Evolutionary conservation across 1,140 invertebrate species (phyloP).

Genomic region (Zaprionus taronus): DNA sequence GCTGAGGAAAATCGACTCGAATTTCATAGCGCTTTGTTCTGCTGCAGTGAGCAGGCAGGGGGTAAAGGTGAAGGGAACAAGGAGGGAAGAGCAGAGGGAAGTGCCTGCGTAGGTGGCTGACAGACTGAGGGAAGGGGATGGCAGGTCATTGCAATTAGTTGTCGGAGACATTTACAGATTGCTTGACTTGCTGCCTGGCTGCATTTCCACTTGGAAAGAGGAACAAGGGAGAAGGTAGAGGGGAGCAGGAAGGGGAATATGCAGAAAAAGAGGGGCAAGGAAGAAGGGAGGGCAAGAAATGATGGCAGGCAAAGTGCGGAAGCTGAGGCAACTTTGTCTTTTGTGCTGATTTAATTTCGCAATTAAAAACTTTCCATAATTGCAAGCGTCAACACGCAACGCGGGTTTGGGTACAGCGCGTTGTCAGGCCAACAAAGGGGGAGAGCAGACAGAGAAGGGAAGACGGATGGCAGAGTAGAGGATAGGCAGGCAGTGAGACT

Average conservation of each 20-base stretch:
- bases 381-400: constrained; percentile 55
- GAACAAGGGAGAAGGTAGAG: constrained; percentile 18
- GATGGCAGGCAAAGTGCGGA: neutral
- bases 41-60: neutral
- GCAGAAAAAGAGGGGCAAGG: no score
- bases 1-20: constrained; percentile 35
- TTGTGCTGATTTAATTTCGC: constrained; percentile 71
- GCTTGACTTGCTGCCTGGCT: constrained; percentile 59
- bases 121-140: neutral
- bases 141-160: constrained; percentile 63
- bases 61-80: neutral
- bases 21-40: constrained; percentile 37
- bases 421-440: constrained; percentile 19
- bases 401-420: neutral
- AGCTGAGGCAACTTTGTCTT: constrained; percentile 42
- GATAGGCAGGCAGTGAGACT: neutral
- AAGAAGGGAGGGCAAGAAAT: neutral
- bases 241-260: no score
- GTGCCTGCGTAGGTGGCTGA: neutral
- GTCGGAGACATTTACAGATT: constrained; percentile 67
- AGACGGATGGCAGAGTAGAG: neutral
- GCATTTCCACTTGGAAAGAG: constrained; percentile 42
- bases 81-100: neutral
- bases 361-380: constrained; percentile 80
- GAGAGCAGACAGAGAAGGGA: neutral